Evolutionary conservation across 2,888 invertebrate species (phyloP), one percentile per base, ranked within the genome.

Genomic region (Hypomecis punctinalis): DNA sequence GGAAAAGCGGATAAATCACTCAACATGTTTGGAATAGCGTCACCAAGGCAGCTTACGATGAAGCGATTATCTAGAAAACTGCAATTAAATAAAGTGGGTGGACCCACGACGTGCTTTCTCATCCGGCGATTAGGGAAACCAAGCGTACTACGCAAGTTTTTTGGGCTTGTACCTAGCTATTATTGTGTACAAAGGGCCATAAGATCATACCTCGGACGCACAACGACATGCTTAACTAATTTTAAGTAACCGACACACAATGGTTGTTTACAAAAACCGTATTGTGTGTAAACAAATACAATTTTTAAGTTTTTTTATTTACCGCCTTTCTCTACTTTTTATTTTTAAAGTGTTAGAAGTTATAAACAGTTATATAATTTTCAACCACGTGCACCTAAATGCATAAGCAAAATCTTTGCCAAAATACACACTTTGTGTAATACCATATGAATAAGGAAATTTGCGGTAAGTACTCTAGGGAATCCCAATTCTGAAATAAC

Each of bases 31-130:
- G 33, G 8, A 39, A 55, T 58, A 36, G 45, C 52, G 48, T 40
- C 54, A 45, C 52, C 6, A 45, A 43, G 48, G 39, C 37, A 54
- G 8, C 58, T 52, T 33, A 55, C 42, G 42, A 52, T 52, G 55
- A 60, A 63, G 61, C 66, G 67, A 69, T 73, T 73, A 69, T 64
- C 8, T 69, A 73, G 73, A 73, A 72, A 73, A 65, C 73, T 57
- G 56, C 59, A 66, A 71, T 71, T 71, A 70, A 47, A 69, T 63
- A 66, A 69, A 65, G 59, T 65, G 63, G 11, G 59, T 65, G 63
- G 11, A 47, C 40, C 42, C 63, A 64, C 64, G 63, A 59, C 61
- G 61, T 63, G 67, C 73, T 73, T 73, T 73, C 73, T 60, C 47
- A 68, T 73, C 73, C 71, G 73, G 69, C 54, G 67, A 67, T 73